phyloP scores from a whole-genome alignment of 2,797 vertebrate species.

The Neosalanx taihuensis region DNA sequence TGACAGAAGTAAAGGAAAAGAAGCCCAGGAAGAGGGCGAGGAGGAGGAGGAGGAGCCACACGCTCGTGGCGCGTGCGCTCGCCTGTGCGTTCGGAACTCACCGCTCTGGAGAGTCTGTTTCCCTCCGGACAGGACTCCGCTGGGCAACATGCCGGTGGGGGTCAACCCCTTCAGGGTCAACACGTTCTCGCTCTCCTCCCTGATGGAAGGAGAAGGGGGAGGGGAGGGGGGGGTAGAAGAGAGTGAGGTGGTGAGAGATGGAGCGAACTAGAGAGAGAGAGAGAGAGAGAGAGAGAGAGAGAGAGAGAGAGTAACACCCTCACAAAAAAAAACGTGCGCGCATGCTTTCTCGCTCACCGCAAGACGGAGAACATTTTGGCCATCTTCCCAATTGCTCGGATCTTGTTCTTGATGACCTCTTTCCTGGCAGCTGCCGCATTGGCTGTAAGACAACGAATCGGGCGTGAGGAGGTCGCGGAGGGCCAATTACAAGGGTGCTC shows the following conservation, averaged over 20 bases:
- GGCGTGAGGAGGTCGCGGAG: not conserved
- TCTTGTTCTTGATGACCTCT: slow-evolving; percentile 84
- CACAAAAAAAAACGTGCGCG: not conserved
- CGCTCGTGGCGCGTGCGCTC: not conserved
- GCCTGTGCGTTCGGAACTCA: slow-evolving; percentile 53
- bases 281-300: slow-evolving; percentile 8
- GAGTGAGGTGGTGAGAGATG: slow-evolving; percentile 16
- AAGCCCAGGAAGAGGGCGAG: slow-evolving; percentile 25
- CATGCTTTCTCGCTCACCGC: slow-evolving; percentile 53
- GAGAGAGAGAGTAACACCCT: slow-evolving; percentile 19
- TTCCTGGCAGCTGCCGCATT: slow-evolving; percentile 80
- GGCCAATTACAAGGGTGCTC: not conserved
- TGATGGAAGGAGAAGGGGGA: slow-evolving; percentile 38
- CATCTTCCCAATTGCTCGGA: slow-evolving; percentile 83
- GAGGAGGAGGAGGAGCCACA: slow-evolving; percentile 12
- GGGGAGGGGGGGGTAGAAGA: not conserved
- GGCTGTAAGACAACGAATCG: slow-evolving; percentile 53
- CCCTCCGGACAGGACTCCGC: slow-evolving; percentile 78
- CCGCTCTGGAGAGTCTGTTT: slow-evolving; percentile 82
- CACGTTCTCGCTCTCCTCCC: slow-evolving; percentile 83
- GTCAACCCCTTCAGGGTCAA: slow-evolving; percentile 81
- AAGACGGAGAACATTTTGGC: slow-evolving; percentile 77
- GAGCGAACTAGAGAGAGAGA: slow-evolving; percentile 6
- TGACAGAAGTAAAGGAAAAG: slow-evolving; percentile 35
- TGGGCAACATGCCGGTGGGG: slow-evolving; percentile 81